Evolutionary conservation across 2,888 invertebrate species (phyloP).

Genomic region (Polyommatus iphigenia): DNA sequence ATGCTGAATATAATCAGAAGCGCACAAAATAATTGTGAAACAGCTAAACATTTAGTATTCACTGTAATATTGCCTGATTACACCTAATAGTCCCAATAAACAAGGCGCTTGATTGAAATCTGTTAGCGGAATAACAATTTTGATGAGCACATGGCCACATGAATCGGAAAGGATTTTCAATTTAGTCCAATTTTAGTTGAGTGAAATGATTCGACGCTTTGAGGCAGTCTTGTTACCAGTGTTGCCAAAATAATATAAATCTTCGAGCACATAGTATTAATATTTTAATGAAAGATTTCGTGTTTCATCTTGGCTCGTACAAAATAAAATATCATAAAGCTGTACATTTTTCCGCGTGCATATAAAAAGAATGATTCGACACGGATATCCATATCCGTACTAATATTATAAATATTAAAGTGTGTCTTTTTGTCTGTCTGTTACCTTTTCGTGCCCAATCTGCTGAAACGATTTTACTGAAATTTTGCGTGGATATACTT

Average conservation of each 20-base stretch:
- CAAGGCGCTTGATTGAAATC: slow-evolving; percentile 41
- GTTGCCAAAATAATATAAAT: slow-evolving; percentile 1
- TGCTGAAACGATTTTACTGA: too few species aligned
- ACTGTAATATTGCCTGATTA: neutral
- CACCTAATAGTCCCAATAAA: neutral
- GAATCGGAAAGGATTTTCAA: slow-evolving; percentile 53
- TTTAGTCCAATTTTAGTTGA: slow-evolving; percentile 53
- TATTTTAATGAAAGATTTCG: too few species aligned
- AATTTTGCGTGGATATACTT: too few species aligned
- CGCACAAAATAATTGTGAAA: neutral
- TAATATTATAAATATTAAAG: too few species aligned
- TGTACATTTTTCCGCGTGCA: too few species aligned
- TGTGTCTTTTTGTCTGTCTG: too few species aligned
- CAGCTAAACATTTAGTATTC: neutral
- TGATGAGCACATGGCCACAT: slow-evolving; percentile 48
- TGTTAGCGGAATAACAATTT: slow-evolving; percentile 50
- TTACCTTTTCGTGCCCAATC: too few species aligned
- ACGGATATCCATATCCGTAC: too few species aligned
- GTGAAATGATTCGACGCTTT: slow-evolving; percentile 47
- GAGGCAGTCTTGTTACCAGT: slow-evolving; percentile 29
- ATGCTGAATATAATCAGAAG: neutral
- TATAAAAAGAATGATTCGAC: too few species aligned
- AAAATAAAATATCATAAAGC: too few species aligned
- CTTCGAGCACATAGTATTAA: too few species aligned
- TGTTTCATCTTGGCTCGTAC: too few species aligned